These are phyloP conservation scores for Silurus asotus DNA, from an alignment of 2,113 vertebrate species.

Conservation along the genomic window DNA sequence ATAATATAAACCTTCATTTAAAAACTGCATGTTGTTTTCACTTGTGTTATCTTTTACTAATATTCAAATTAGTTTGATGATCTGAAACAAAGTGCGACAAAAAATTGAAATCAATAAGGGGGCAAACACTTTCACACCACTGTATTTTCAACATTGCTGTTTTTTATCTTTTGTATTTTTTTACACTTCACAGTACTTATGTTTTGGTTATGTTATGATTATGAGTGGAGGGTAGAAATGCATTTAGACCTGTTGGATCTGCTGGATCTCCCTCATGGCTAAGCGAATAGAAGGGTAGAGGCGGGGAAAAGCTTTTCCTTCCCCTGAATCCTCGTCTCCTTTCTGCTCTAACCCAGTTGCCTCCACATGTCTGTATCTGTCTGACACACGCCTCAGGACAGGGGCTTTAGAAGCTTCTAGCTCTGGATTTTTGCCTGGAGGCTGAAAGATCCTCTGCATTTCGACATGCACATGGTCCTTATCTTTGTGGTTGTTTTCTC, in stretches of 20 bases:
- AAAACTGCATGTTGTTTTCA: no score
- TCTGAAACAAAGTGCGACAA: no score
- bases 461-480: conserved; percentile 48
- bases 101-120: no score
- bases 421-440: neutral
- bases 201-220: no score
- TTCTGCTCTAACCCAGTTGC: conserved; percentile 13
- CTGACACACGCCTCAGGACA: conserved; percentile 41
- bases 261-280: conserved; percentile 73
- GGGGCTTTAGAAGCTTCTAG: conserved; percentile 32
- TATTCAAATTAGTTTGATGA: no score
- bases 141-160: no score
- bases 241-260: conserved; percentile 59
- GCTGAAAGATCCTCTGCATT: conserved; percentile 54
- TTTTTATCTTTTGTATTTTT: no score
- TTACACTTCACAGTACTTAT: no score
- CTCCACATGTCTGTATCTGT: conserved; percentile 43
- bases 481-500: conserved; percentile 3
- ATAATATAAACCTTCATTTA: no score
- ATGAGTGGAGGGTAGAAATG: neutral
- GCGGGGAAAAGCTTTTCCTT: conserved; percentile 51
- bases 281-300: conserved; percentile 68
- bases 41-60: no score
- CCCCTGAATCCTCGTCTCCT: conserved; percentile 2
- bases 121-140: no score